Evolutionary conservation across 2,888 invertebrate species (phyloP).

Genomic region (Pyrrhia umbra): DNA sequence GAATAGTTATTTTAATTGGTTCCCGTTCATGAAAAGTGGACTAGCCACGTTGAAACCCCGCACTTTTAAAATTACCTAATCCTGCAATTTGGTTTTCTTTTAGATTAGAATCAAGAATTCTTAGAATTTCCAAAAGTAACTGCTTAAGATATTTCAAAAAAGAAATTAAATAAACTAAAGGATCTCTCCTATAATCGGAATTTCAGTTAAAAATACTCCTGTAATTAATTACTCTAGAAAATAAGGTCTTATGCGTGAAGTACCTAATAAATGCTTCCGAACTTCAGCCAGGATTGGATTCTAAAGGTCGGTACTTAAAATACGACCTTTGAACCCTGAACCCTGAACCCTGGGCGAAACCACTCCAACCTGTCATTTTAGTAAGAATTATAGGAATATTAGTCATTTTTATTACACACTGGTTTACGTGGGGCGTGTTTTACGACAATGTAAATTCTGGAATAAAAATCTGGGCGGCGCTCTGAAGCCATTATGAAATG

Average conservation of each 20-base stretch:
- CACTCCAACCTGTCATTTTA: constrained; percentile 49
- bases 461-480: constrained; percentile 36
- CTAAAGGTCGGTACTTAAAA: constrained; percentile 29
- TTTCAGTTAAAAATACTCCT: not conserved
- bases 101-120: not conserved
- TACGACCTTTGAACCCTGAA: constrained; percentile 41
- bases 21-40: no score
- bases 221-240: constrained; percentile 9
- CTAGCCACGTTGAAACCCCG: no score
- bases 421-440: constrained; percentile 46
- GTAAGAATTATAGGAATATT: constrained; percentile 47
- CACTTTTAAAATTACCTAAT: no score
- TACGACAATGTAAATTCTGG: constrained; percentile 48
- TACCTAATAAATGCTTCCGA: constrained; percentile 29
- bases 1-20: no score
- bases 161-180: not conserved
- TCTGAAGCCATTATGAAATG: constrained; percentile 19
- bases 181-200: constrained; percentile 1
- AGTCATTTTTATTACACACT: constrained; percentile 54
- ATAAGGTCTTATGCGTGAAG: constrained; percentile 20
- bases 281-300: constrained; percentile 36
- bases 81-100: no score
- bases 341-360: constrained; percentile 44
- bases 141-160: not conserved
- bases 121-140: not conserved